Conservation (phyloP, 2,888 invertebrate species). For the Tetheella fluctuosa region DNA sequence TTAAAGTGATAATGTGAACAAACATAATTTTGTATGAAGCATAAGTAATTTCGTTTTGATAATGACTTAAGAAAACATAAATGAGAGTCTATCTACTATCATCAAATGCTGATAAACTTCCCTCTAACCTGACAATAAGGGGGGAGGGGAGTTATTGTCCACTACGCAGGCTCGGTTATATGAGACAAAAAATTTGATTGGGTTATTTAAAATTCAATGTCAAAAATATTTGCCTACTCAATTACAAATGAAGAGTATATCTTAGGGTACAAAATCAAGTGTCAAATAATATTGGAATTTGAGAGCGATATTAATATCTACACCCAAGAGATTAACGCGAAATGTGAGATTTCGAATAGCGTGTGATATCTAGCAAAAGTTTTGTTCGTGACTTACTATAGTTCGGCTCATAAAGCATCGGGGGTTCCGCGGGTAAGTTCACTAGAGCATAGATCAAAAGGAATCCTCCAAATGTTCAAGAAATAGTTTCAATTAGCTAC, state of each 20-base stretch:
- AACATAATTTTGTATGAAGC: constrained; percentile 9
- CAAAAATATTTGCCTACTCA: background rate
- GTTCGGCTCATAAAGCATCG: constrained; percentile 35
- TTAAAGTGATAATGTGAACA: background rate
- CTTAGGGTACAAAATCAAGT: background rate
- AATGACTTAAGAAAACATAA: no score
- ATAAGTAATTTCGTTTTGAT: background rate
- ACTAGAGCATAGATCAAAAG: constrained; percentile 45
- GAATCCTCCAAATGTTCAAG: constrained; percentile 42
- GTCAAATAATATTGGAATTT: background rate
- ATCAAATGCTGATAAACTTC: no score
- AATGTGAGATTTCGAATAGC: constrained; percentile 11
- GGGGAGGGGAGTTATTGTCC: no score
- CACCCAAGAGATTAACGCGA: constrained; percentile 30
- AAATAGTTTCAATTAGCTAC: constrained; percentile 59
- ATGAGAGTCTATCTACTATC: no score
- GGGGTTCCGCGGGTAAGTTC: constrained; percentile 28
- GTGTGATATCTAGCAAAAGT: constrained; percentile 27
- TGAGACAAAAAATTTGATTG: no score
- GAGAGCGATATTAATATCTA: constrained; percentile 15
- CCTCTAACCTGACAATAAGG: no score
- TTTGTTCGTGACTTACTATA: constrained; percentile 34
- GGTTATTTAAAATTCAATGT: no score
- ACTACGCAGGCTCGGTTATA: no score
- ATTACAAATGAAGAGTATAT: background rate